Evolutionary conservation across 2,888 invertebrate species (phyloP).

Genomic region (Metellina segmentata): DNA sequence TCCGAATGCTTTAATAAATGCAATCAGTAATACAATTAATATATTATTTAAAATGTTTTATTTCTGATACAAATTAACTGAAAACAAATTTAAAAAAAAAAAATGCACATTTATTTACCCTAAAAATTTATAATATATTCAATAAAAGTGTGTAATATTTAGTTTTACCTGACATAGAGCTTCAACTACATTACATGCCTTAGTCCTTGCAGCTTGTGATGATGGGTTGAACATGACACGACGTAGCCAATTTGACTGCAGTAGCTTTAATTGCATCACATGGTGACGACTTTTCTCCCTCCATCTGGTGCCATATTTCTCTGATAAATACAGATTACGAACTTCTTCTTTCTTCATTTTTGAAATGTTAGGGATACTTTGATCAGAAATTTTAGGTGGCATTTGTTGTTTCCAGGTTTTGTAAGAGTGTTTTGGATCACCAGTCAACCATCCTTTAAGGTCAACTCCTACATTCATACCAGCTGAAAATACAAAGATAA

Average conservation of each 20-base stretch:
- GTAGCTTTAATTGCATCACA: constrained; percentile 59
- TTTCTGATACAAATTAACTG: too few relatives aligned
- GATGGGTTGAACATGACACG: constrained; percentile 95
- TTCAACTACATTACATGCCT: constrained; percentile 93
- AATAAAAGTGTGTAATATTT: neutral
- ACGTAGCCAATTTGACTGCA: constrained; percentile 90
- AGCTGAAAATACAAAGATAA: constrained; percentile 79
- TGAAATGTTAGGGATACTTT: constrained; percentile 76
- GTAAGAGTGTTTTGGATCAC: constrained; percentile 87
- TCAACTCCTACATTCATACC: constrained; percentile 87
- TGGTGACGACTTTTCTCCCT: constrained; percentile 80
- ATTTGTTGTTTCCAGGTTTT: constrained; percentile 87
- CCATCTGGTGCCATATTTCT: constrained; percentile 90
- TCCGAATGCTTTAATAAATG: too few relatives aligned
- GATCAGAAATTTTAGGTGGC: constrained; percentile 80
- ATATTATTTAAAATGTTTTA: too few relatives aligned
- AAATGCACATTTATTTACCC: too few relatives aligned
- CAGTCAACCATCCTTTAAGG: constrained; percentile 87
- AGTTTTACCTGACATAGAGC: constrained; percentile 87
- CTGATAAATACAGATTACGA: constrained; percentile 85
- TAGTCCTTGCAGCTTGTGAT: constrained; percentile 92
- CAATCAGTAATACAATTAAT: too few relatives aligned
- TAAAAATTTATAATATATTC: too few relatives aligned
- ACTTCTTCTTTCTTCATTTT: constrained; percentile 80
- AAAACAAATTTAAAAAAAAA: too few relatives aligned